A percentile compares a stretch with the other conserved stretches of the same genome.
Evolutionary conservation across 2,113 vertebrate genomes (phyloP).

Genomic region (Orcinus orca): DNA sequence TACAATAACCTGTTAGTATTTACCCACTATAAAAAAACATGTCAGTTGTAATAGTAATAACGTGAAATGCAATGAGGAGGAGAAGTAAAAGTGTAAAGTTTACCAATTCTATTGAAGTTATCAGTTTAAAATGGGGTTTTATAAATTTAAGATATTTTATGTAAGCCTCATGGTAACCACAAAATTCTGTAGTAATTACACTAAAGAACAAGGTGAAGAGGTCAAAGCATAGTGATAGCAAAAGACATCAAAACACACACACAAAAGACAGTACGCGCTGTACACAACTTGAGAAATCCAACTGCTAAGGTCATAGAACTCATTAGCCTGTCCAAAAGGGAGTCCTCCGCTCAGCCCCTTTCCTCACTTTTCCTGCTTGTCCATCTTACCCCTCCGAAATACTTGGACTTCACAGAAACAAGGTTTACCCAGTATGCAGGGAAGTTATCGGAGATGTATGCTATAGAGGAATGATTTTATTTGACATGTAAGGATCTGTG

Average conservation of each 20-base stretch:
- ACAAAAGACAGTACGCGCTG: neutral
- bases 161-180: neutral
- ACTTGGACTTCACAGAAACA: neutral
- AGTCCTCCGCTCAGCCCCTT: neutral
- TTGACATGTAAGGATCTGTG: too few species aligned
- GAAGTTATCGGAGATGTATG: neutral
- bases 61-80: neutral
- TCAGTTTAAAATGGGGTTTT: neutral
- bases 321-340: neutral
- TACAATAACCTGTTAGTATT: neutral
- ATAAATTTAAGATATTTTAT: neutral
- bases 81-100: neutral
- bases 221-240: neutral
- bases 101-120: neutral
- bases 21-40: neutral
- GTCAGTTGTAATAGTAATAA: neutral
- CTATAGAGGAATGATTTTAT: neutral
- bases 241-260: neutral
- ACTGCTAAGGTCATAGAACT: fast-evolving
- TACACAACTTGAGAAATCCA: neutral
- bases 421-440: neutral
- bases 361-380: neutral
- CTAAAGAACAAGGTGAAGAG: neutral
- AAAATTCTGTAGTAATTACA: neutral
- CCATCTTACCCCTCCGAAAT: neutral